Evolutionary conservation across 2,113 vertebrate genomes (phyloP).

Genomic region (Podarcis cretensis): DNA sequence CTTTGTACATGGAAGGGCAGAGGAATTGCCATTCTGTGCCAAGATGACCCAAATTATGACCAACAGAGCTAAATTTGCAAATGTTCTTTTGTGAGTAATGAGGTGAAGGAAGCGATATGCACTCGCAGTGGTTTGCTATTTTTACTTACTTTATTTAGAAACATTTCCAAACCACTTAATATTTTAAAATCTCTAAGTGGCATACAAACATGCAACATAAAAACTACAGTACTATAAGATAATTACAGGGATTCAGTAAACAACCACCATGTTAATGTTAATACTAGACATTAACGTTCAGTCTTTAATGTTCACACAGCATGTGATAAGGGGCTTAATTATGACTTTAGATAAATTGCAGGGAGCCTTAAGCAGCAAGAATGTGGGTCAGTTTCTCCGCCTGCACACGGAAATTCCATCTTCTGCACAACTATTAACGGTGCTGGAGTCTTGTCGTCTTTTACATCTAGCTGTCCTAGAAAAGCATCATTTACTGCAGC

Average conservation of each 20-base stretch:
- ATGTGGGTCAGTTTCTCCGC: neutral
- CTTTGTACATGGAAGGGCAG: too few relatives aligned
- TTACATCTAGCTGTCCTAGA: neutral
- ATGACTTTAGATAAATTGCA: neutral
- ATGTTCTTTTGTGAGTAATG: neutral
- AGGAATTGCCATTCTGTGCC: neutral
- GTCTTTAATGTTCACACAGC: neutral
- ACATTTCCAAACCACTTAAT: too few relatives aligned
- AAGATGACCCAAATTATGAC: neutral
- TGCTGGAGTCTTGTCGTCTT: neutral
- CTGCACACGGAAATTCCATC: neutral
- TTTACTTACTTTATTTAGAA: too few relatives aligned
- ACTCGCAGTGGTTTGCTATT: neutral
- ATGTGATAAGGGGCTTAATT: neutral
- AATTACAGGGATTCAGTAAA: too few relatives aligned
- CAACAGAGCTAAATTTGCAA: neutral
- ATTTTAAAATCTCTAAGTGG: too few relatives aligned
- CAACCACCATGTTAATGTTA: neutral
- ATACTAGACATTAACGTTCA: neutral
- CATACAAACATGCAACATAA: too few relatives aligned
- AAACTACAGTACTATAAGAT: too few relatives aligned
- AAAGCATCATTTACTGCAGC: neutral
- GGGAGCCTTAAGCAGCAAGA: neutral
- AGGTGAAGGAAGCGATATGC: neutral
- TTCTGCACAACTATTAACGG: neutral